Base-by-base conservation (phyloP, 1,140 invertebrate genomes). In the Pseudoatta argentina region DNA sequence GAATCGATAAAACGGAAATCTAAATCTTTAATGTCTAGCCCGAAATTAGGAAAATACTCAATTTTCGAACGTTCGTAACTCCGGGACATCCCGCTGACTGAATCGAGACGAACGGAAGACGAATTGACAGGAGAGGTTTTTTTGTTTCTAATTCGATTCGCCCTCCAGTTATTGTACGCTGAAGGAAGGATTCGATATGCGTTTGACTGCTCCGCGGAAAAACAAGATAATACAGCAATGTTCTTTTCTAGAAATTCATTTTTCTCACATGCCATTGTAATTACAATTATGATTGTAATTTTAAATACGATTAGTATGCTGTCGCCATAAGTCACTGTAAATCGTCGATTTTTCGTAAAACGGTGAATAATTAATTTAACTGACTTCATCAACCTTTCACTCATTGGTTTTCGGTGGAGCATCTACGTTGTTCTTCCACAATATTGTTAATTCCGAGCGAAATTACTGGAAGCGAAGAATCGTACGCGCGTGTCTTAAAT, bases 381-480 rank as follows among this genome's bases (percentile, higher is more conserved):
- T 34, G 5, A 76, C 8, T 39, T 24, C n/a, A 24, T 27, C 24
- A 77, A 77, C 39, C 48, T 5, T 27, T 67, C 39, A 14, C 6
- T 27, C 48, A 18, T 10, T 39, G 27, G 71, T 67, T 69, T 55
- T 81, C 48, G 8, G 48, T 48, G 64, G 77, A 81, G 30, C 77
- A 71, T 30, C 27, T 48, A 27, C 63, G 30, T 79, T 79, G 48
- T 71, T 81, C 64, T 81, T 81, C 64, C 64, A 81, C 10, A 14
- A 71, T 55, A 30, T 79, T 66, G 18, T 79, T 44, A 44, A 53
- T 66, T 53, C 4, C 63, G 18, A 63, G 75, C 39, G 39, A 27
- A 77, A 39, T 10, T 77, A 64, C 24, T 24, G 39, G 24, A 44
- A 44, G 30, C 21, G 21, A 14, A 63, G 39, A 39, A 4, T 77